These are phyloP conservation scores for Pithys albifrons DNA, from an alignment of 2,113 vertebrate genomes.

Conservation along the genomic window DNA sequence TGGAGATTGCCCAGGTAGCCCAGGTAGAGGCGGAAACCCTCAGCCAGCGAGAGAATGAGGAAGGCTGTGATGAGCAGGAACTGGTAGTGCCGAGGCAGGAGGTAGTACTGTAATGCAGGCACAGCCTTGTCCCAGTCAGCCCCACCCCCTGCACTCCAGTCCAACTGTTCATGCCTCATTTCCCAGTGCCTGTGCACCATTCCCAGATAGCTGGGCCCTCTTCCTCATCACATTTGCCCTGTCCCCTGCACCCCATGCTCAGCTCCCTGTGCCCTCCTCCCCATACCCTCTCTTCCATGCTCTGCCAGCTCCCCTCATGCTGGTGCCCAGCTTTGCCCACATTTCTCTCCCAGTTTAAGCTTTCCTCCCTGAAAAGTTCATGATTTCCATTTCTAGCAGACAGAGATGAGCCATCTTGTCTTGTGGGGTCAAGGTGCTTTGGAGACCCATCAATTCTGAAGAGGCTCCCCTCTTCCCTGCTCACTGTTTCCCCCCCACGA, in stretches of 20 bases:
- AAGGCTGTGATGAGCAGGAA: slow-evolving; percentile 78
- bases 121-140: not conserved
- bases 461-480: not conserved
- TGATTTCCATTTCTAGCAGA: not conserved
- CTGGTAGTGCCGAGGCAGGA: slow-evolving; percentile 83
- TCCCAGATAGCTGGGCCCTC: not conserved
- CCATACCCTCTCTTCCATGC: not conserved
- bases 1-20: slow-evolving; percentile 85
- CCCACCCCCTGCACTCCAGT: not conserved
- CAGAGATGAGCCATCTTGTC: fast-evolving
- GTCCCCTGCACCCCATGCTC: not conserved
- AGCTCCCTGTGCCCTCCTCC: not conserved
- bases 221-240: not conserved
- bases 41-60: slow-evolving; percentile 74
- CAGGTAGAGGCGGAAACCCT: slow-evolving; percentile 79
- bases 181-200: no score
- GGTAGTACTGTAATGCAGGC: slow-evolving; percentile 69
- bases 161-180: no score
- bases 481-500: not conserved
- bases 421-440: not conserved
- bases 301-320: not conserved
- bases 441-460: not conserved
- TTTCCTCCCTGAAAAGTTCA: not conserved
- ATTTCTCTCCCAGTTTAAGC: not conserved
- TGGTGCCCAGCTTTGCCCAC: not conserved